phyloP scores from a whole-genome alignment of 2,888 invertebrate genomes.

The Macroteleia sp. region DNA sequence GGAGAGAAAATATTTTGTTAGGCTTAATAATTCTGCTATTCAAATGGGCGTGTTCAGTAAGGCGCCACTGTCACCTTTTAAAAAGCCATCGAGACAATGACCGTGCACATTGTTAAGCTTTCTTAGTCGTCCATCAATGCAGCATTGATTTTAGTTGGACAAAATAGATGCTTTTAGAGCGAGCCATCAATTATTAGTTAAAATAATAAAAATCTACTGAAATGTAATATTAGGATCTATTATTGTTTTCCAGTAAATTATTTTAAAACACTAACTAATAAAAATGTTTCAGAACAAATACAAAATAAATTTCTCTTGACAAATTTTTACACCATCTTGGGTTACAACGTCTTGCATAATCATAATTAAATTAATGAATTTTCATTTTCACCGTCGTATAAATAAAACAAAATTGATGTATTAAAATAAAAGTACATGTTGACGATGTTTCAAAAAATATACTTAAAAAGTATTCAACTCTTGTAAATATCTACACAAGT shows the following conservation, averaged over 20 bases:
- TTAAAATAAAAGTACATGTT: neutral
- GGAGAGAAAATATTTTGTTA: constrained; percentile 69
- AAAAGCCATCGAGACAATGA: constrained; percentile 65
- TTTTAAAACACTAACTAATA: no score
- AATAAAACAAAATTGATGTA: no score
- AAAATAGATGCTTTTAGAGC: constrained; percentile 52
- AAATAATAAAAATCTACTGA: constrained; percentile 58
- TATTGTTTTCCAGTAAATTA: no score
- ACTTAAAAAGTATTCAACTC: constrained; percentile 3
- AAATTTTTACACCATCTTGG: constrained; percentile 15
- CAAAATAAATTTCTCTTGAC: constrained; percentile 18
- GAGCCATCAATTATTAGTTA: constrained; percentile 55
- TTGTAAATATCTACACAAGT: constrained; percentile 32
- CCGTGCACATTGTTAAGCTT: constrained; percentile 48
- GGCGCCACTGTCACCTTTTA: constrained; percentile 64
- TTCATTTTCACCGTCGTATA: no score
- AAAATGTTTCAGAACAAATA: no score
- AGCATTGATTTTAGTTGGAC: constrained; percentile 41
- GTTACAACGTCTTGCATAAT: neutral
- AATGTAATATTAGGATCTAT: no score
- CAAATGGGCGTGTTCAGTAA: constrained; percentile 42
- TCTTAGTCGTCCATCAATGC: constrained; percentile 43
- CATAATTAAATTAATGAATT: constrained; percentile 15
- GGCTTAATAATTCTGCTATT: constrained; percentile 55
- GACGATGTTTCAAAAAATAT: neutral